A percentile compares a stretch with the other conserved stretches of the same genome.
These are phyloP conservation scores for Cynopterus sphinx DNA, from an alignment of 2,797 vertebrate genomes.

Conservation along the genomic window DNA sequence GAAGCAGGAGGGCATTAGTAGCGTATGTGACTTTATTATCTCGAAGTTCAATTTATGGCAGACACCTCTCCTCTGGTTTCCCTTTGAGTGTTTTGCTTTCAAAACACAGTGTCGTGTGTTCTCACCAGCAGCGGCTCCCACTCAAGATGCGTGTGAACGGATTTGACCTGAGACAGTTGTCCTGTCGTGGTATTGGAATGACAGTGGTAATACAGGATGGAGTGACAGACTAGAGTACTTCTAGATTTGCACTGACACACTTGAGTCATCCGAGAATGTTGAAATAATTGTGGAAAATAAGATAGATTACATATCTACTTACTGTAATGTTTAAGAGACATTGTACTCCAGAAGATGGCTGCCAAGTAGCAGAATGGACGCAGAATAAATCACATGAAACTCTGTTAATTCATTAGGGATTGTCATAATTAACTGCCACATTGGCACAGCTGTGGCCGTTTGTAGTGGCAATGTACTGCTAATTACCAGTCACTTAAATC, in stretches of 20 bases:
- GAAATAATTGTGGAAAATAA: neutral
- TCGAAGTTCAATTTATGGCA: neutral
- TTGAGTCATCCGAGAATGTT: neutral
- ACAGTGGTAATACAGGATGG: neutral
- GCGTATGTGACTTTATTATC: neutral
- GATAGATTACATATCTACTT: neutral
- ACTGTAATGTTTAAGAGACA: neutral
- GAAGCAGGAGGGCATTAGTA: neutral
- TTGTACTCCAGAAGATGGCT: constrained; percentile 31
- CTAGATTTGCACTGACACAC: neutral
- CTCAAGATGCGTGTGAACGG: neutral
- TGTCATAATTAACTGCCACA: constrained; percentile 69
- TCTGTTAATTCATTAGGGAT: neutral
- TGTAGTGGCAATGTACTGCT: neutral
- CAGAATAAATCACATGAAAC: neutral
- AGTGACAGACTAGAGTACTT: neutral
- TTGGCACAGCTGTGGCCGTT: constrained; percentile 30
- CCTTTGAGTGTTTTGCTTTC: neutral
- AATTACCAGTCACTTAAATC: constrained; percentile 11
- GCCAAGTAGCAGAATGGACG: neutral
- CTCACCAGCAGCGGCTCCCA: neutral
- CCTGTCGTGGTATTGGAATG: neutral
- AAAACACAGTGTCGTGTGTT: neutral
- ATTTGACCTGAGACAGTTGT: neutral
- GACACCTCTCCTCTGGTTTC: neutral